Base-by-base conservation (phyloP, 2,797 vertebrate species). In the Pipistrellus pipistrellus region DNA sequence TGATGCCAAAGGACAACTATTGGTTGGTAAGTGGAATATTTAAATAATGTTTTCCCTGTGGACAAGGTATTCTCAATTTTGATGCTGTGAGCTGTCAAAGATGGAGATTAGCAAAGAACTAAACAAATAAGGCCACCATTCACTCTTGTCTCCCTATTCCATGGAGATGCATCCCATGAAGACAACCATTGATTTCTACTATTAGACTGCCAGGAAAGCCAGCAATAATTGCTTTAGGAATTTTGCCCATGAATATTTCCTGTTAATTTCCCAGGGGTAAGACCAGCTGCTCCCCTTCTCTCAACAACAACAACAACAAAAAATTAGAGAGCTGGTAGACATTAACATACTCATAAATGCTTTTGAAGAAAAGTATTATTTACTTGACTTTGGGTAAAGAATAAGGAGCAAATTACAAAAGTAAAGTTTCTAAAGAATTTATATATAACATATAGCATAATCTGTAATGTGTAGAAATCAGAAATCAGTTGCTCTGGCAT, bases 161-260 rank as follows among this genome's bases (percentile, higher is more conserved):
- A 73, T 86, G 92, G 96, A 97, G 95, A 80, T 46, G 0, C 46
- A 77, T 83, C 93, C 84, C 92, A 80, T 89, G 91, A 96, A 95
- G 96, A 38, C 55, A 92, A 81, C 87, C 93, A 97, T 94, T 98
- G 97, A 97, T 97, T 98, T 95, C 85, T 95, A 32, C 86, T 93
- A 64, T 86, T 85, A 90, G 5, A 21, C 13, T 90, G 82, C 76
- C 89, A 97, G 89, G 68, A 86, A 97, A 97, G 90, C 48, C 0
- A 4, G 83, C 78, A 96, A 77, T n/a, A 5, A 83, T 96, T 92
- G 95, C 90, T 91, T 97, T 94, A 97, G 35, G 90, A 95, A 97
- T 96, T 77, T 77, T 90, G 93, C 71, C 83, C 80, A 72, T 97
- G 95, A 85, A 94, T 97, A 90, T 88, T 86, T 94, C 48, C 75